Conservation (phyloP, 2,888 invertebrate genomes). For the Agapostemon virescens region DNA sequence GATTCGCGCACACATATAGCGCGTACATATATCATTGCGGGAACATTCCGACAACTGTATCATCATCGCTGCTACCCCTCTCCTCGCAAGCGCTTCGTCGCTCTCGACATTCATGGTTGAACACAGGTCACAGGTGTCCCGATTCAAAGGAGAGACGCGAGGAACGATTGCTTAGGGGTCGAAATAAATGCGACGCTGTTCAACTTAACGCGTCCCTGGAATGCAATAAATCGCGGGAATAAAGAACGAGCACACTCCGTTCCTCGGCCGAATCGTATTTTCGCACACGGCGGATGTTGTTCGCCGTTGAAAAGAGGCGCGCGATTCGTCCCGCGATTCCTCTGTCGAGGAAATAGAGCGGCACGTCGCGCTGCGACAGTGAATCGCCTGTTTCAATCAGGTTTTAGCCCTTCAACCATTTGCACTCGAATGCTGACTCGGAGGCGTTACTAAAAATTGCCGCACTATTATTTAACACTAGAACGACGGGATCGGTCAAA, state of each 20-base stretch:
- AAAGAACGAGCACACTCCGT: neutral
- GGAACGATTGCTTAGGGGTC: slow-evolving; percentile 11
- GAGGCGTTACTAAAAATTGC: no score
- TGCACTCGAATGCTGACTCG: no score
- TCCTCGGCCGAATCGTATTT: slow-evolving; percentile 23
- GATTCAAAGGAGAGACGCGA: slow-evolving; percentile 15
- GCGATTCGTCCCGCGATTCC: neutral
- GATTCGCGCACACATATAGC: slow-evolving; percentile 14
- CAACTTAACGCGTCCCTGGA: slow-evolving; percentile 8
- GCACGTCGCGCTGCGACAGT: neutral
- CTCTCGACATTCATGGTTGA: slow-evolving; percentile 33
- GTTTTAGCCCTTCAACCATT: no score
- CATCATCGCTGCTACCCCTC: neutral
- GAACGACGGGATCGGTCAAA: no score
- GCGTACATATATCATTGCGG: slow-evolving; percentile 5
- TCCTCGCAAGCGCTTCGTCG: neutral
- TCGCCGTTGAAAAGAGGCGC: neutral
- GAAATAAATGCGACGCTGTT: slow-evolving; percentile 12
- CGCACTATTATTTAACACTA: no score
- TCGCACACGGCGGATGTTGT: neutral
- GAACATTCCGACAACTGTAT: slow-evolving; percentile 18
- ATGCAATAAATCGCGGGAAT: slow-evolving; percentile 18
- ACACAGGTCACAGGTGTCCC: slow-evolving; percentile 41
- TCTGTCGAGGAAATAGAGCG: neutral
- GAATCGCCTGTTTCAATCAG: neutral